Conservation (phyloP, 2,888 invertebrate species). For the Bruchidius siliquastri region DNA sequence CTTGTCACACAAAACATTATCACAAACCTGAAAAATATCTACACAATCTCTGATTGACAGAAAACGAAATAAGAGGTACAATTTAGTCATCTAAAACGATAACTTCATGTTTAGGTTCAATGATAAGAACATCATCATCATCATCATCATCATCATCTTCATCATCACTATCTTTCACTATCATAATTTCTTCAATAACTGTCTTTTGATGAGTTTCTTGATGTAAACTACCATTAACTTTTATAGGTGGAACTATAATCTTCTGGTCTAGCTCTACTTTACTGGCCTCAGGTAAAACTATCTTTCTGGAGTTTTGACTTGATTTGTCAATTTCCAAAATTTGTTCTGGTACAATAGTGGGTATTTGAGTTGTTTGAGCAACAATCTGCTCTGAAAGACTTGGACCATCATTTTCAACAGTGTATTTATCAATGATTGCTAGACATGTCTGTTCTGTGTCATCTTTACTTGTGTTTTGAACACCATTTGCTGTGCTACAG, state of each 20-base stretch:
- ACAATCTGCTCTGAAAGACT: neutral
- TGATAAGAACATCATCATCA: slow-evolving; percentile 33
- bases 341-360: neutral
- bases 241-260: neutral
- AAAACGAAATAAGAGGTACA: slow-evolving; percentile 6
- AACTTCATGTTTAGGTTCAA: slow-evolving; percentile 30
- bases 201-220: neutral
- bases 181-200: slow-evolving; percentile 6
- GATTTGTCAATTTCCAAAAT: neutral
- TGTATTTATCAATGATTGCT: neutral
- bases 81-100: slow-evolving; percentile 38
- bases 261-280: neutral
- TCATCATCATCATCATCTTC: slow-evolving; percentile 32
- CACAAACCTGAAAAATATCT: neutral
- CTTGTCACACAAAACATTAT: neutral
- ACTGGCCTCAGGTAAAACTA: neutral
- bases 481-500: neutral
- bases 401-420: neutral
- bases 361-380: neutral
- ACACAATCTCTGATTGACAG: neutral
- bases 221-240: slow-evolving; percentile 7
- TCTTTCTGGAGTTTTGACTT: neutral
- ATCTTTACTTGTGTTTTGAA: neutral
- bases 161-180: slow-evolving; percentile 30
- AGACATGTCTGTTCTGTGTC: neutral